These are phyloP conservation scores for Anthophora plumipes DNA, from an alignment of 2,888 invertebrate genomes.

Conservation along the genomic window DNA sequence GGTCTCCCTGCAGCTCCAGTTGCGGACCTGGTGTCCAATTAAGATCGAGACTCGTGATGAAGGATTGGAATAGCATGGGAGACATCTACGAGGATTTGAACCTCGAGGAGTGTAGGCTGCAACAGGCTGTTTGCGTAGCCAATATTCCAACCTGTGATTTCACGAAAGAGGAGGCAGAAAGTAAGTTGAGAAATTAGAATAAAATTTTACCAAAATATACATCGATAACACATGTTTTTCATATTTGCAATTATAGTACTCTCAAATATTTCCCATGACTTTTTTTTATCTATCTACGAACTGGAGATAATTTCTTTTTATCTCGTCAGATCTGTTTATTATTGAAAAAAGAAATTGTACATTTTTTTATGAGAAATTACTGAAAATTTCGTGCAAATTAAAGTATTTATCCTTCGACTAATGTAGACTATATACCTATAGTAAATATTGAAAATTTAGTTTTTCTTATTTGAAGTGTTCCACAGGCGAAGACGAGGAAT, in stretches of 20 bases:
- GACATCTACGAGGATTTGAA: slow-evolving; percentile 63
- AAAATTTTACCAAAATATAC: not conserved
- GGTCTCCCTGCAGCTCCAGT: slow-evolving; percentile 95
- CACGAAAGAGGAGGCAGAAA: slow-evolving; percentile 75
- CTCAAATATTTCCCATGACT: too few species aligned
- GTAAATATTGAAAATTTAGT: too few species aligned
- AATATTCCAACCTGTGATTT: slow-evolving; percentile 78
- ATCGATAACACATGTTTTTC: not conserved
- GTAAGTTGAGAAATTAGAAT: slow-evolving; percentile 64
- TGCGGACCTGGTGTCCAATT: slow-evolving; percentile 92
- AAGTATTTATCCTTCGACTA: too few species aligned
- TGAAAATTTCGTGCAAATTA: too few species aligned
- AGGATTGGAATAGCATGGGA: slow-evolving; percentile 62
- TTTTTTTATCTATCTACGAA: too few species aligned
- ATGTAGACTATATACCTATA: too few species aligned
- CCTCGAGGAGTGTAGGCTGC: slow-evolving; percentile 77
- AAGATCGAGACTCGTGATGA: slow-evolving; percentile 86
- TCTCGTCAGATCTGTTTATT: too few species aligned
- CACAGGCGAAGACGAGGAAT: too few species aligned
- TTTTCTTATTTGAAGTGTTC: too few species aligned
- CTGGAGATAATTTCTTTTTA: too few species aligned
- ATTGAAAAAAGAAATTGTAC: too few species aligned
- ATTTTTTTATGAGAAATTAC: too few species aligned
- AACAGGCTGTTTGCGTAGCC: slow-evolving; percentile 76
- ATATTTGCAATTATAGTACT: not conserved